Base-by-base conservation (phyloP, 2,888 invertebrate genomes). In the Omphaloscelis lunosa region DNA sequence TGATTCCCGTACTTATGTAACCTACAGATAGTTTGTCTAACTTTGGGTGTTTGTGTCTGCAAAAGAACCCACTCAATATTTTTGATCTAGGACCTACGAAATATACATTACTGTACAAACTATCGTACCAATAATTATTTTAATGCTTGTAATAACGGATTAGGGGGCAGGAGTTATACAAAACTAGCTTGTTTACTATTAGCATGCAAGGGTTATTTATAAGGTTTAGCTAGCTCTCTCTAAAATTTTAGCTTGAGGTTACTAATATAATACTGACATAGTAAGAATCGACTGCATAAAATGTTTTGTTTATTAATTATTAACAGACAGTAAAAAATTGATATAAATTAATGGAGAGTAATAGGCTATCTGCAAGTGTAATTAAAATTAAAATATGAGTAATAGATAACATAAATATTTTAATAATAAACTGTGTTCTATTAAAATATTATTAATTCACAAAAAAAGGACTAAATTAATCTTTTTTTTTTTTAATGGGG, bases 181-280 rank as follows among this genome's bases (percentile, higher is more conserved):
- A 17, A 23, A 23, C 74, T 39, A 17, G n/a, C 48, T 29, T 15
- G 39, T 7, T 65, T 17, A 20, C n/a, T 27, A 48, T 23, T 53
- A 9, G 4, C 34, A 61, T 70, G 12, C 2, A 4, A 41, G 41
- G 48, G n/a, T 72, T 63, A 34, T 80, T 72, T 48, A 51, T 41
- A 63, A n/a, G 27, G 41, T 72, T n/a, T 56, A 27, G 41, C n/a
- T 9, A 51, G 15, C 48, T 72, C 73, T 51, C 62, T 72, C 34
- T 56, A n/a, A 39, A 69, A 62, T 61, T 12, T 4, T 34, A 20
- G 56, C 34, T 23, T 68, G 34, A 39, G 12, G 23, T 5, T 51
- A 20, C 20, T 27, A 12, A 34, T 27, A 53, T 80, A 53, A 20
- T 20, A 1, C 20, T 20, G 34, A 58, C 0, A 39, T 27, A n/a